Evolutionary conservation across 1,140 invertebrate genomes (phyloP), one percentile per base, ranked within the genome.

Genomic region (Pseudoatta argentina): DNA sequence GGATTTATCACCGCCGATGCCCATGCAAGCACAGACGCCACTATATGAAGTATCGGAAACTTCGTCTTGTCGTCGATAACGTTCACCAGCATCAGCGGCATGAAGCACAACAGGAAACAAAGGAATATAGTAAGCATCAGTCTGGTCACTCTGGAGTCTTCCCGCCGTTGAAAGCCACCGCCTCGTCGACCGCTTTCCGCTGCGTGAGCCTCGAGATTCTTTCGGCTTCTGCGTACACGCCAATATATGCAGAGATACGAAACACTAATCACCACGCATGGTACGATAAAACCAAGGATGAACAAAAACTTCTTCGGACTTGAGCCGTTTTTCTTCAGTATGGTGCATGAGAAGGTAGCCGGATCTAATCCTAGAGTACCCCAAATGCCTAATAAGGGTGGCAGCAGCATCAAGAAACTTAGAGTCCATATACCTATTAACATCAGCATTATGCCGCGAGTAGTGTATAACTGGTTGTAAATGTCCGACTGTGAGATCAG

Each of bases 261-360:
- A 48, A 97, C 95, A 34, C 98, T 97, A 86, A 98, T 98, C 3
- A 97, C 97, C 2, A 98, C 89, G 88, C 97, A 98, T 0, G 98
- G 98, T 51, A 98, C 93, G 10, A 98, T 95, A 91, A 98, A 98
- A 5, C 97, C 98, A 86, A 98, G 96, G 0, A 98, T 95, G 94
- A 98, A 98, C 0, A 98, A 95, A 71, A 98, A 97, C 92, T 98
- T 98, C 95, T 98, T 98, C 0, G 98, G 98, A 7, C 98, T 98
- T 30, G 95, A 96, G 18, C 97, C 96, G 87, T 98, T 95, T 91
- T 97, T 97, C 86, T 96, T 96, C 6, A 98, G 95, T 76, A 98
- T 98, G 1, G 98, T 98, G 94, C 98, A 98, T 0, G 98, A 98
- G 93, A 98, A 98, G 1, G 97, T 98, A 2, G 96, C 95, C 8